These are phyloP conservation scores for Pseudomyrmex cubaensis DNA, from an alignment of 1,140 invertebrate genomes.

Conservation along the genomic window DNA sequence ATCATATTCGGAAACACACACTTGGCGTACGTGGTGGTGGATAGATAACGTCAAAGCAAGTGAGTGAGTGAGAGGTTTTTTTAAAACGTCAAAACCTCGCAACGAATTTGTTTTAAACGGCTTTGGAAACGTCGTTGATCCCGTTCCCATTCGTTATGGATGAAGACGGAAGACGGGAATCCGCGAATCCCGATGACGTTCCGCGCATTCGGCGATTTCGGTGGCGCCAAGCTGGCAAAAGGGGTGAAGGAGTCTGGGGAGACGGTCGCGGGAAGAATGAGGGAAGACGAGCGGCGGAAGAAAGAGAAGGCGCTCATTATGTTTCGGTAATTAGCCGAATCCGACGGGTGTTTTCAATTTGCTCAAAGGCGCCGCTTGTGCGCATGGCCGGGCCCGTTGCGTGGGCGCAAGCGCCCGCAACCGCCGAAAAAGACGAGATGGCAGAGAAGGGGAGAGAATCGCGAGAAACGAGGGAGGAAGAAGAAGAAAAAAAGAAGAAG, in stretches of 20 bases:
- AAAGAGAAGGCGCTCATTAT: conserved; percentile 77
- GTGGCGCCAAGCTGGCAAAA: conserved; percentile 66
- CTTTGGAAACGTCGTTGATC: not conserved
- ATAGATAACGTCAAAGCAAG: not conserved
- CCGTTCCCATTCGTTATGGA: not conserved
- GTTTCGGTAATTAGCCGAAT: conserved; percentile 82
- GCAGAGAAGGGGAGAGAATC: not conserved
- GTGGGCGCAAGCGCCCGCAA: conserved; percentile 33
- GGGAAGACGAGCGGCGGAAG: conserved; percentile 45
- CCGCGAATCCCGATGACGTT: conserved; percentile 61
- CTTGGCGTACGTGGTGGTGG: no score
- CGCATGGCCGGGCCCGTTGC: conserved; percentile 32
- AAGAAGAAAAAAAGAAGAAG: not conserved
- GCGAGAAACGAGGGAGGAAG: conserved; percentile 16
- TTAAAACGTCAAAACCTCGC: not conserved
- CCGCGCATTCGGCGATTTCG: conserved; percentile 44
- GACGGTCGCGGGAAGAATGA: conserved; percentile 53
- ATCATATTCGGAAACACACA: conserved; percentile 3
- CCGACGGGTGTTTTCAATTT: conserved; percentile 82
- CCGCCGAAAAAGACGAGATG: conserved; percentile 39
- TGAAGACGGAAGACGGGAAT: conserved; percentile 61
- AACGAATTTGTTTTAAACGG: not conserved
- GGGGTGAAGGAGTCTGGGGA: conserved; percentile 26
- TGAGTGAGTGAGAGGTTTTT: no score
- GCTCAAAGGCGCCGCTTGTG: conserved; percentile 80